Evolutionary conservation across 2,888 invertebrate genomes (phyloP).

Genomic region (Ernsta delagoae): DNA sequence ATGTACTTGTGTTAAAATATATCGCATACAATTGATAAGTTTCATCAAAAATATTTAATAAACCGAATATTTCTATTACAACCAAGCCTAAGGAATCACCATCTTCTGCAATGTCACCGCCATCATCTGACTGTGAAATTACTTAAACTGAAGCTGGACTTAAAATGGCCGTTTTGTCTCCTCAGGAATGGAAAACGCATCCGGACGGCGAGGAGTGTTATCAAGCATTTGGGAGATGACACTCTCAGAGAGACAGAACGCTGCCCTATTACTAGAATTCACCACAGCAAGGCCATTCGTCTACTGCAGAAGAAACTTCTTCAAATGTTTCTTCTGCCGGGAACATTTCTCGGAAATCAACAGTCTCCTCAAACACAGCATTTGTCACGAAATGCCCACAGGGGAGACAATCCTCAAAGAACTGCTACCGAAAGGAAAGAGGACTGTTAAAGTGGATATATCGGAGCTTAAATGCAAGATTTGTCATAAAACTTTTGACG

Average conservation of each 20-base stretch:
- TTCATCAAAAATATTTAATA: background rate
- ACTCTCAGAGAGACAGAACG: conserved; percentile 66
- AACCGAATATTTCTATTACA: background rate
- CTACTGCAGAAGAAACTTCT: conserved; percentile 68
- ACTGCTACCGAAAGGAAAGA: conserved; percentile 63
- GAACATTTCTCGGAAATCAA: conserved; percentile 62
- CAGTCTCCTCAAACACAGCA: conserved; percentile 56
- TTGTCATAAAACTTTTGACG: conserved; percentile 50
- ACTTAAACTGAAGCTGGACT: background rate
- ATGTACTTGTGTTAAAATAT: too few species aligned
- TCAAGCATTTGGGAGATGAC: conserved; percentile 73
- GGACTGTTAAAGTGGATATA: conserved; percentile 69
- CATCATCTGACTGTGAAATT: background rate
- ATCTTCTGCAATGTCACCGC: background rate
- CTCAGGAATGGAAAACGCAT: conserved; percentile 26
- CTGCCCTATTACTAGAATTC: conserved; percentile 58
- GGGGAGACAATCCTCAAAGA: conserved; percentile 55
- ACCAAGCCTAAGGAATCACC: background rate
- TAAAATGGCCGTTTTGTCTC: conserved; percentile 28
- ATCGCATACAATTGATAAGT: too few species aligned
- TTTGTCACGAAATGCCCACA: conserved; percentile 57
- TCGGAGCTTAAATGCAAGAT: conserved; percentile 63
- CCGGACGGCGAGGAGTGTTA: conserved; percentile 42
- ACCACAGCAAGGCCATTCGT: conserved; percentile 65
- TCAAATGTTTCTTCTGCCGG: conserved; percentile 69